A percentile compares a stretch with the other conserved stretches of the same genome.
phyloP scores from a whole-genome alignment of 2,888 invertebrate genomes.

The Ormyrus rosae region DNA sequence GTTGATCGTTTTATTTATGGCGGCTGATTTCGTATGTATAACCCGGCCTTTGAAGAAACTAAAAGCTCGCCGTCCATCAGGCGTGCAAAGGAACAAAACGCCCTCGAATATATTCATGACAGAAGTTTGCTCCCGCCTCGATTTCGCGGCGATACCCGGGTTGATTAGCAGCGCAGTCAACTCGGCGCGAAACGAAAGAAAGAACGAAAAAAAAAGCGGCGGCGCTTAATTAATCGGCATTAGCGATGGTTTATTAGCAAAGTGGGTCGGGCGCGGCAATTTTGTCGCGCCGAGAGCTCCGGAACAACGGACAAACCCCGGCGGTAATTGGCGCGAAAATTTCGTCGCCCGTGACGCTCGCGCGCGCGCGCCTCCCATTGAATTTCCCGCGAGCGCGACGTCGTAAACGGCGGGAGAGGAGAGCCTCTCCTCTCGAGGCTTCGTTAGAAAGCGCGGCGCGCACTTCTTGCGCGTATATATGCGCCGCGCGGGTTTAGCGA shows the following conservation, averaged over 20 bases:
- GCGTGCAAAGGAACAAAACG: too few species aligned
- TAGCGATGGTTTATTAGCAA: slow-evolving; percentile 38
- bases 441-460: slow-evolving; percentile 42
- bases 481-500: background rate
- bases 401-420: slow-evolving; percentile 7
- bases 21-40: background rate
- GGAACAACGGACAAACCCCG: slow-evolving; percentile 8
- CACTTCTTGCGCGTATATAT: slow-evolving; percentile 5
- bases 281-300: slow-evolving; percentile 1
- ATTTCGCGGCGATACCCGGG: too few species aligned
- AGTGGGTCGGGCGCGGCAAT: slow-evolving; percentile 17
- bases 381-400: slow-evolving; percentile 5
- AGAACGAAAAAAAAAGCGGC: background rate
- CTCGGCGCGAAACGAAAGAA: too few species aligned
- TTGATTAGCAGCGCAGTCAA: too few species aligned
- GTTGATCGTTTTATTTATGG: too few species aligned
- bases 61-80: too few species aligned
- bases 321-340: slow-evolving; percentile 35
- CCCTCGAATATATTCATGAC: too few species aligned
- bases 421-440: background rate
- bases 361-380: slow-evolving; percentile 16
- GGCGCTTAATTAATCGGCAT: slow-evolving; percentile 13
- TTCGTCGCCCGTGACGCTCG: slow-evolving; percentile 38
- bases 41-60: slow-evolving; percentile 29
- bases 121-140: too few species aligned